phyloP scores from a whole-genome alignment of 1,140 invertebrate genomes.

The Zaprionus vittiger region DNA sequence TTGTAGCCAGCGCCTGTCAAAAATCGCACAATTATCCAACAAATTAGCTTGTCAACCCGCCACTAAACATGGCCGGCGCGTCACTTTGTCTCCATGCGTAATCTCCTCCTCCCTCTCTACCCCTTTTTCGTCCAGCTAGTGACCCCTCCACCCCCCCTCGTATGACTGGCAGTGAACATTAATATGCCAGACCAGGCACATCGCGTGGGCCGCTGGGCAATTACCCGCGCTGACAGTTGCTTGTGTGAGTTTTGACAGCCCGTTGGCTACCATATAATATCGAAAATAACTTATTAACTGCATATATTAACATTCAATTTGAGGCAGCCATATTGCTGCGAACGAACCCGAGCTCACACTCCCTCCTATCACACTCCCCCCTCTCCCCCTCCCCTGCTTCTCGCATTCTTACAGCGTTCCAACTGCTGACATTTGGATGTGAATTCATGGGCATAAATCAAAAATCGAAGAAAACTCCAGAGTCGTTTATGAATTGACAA shows the following conservation, averaged over 20 bases:
- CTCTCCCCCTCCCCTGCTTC: not conserved
- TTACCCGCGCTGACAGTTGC: constrained; percentile 74
- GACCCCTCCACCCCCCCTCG: not conserved
- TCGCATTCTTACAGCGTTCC: not conserved
- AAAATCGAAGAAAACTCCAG: constrained; percentile 69
- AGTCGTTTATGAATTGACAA: constrained; percentile 78
- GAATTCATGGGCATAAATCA: constrained; percentile 81
- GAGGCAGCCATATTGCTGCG: constrained; percentile 69
- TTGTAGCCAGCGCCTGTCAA: constrained; percentile 47
- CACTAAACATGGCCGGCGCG: constrained; percentile 65
- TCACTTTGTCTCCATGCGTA: constrained; percentile 47
- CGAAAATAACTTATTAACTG: constrained; percentile 81
- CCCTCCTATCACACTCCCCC: not conserved
- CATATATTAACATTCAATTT: constrained; percentile 84
- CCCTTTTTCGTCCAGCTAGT: not conserved
- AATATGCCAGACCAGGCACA: constrained; percentile 77
- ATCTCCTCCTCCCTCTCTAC: not conserved
- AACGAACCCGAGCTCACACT: not conserved
- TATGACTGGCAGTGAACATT: constrained; percentile 47
- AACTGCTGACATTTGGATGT: constrained; percentile 61
- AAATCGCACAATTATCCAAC: constrained; percentile 70
- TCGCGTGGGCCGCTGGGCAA: constrained; percentile 75
- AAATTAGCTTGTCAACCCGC: constrained; percentile 74
- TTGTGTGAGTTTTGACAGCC: constrained; percentile 82
- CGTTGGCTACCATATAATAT: constrained; percentile 82